Evolutionary conservation across 1,140 invertebrate species (phyloP).

Genomic region (Teleopsis dalmanni): DNA sequence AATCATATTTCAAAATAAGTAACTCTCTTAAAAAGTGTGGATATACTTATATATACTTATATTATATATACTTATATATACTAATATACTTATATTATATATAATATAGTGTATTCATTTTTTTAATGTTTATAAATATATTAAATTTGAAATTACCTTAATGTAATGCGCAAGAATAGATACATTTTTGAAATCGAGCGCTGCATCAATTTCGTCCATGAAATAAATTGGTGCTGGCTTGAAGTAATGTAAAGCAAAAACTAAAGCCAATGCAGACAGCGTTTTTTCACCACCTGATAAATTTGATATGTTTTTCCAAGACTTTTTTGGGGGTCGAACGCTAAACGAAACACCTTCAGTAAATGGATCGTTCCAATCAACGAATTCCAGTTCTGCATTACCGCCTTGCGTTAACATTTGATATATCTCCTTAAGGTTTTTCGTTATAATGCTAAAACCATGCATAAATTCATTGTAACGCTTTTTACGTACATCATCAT

Average conservation of each 20-base stretch:
- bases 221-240: slow-evolving; percentile 96
- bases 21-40: no score
- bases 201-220: slow-evolving; percentile 99
- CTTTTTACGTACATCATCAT: slow-evolving; percentile 58
- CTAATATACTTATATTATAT: no score
- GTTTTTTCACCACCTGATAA: slow-evolving; percentile 99
- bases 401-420: slow-evolving; percentile 98
- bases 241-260: slow-evolving; percentile 97
- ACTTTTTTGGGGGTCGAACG: slow-evolving; percentile 94
- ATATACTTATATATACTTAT: no score
- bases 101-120: no score
- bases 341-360: slow-evolving; percentile 90
- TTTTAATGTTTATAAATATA: no score
- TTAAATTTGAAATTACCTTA: slow-evolving; percentile 55
- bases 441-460: slow-evolving; percentile 85
- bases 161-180: slow-evolving; percentile 99
- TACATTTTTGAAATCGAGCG: slow-evolving; percentile 97
- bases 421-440: slow-evolving; percentile 91
- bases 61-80: no score
- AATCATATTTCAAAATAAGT: no score
- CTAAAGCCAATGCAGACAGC: slow-evolving; percentile 87
- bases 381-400: slow-evolving; percentile 92
- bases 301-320: slow-evolving; percentile 98
- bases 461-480: slow-evolving; percentile 81
- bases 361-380: slow-evolving; percentile 94